Base-by-base conservation (phyloP, 1,140 invertebrate species). In the Chrysopa pallens region DNA sequence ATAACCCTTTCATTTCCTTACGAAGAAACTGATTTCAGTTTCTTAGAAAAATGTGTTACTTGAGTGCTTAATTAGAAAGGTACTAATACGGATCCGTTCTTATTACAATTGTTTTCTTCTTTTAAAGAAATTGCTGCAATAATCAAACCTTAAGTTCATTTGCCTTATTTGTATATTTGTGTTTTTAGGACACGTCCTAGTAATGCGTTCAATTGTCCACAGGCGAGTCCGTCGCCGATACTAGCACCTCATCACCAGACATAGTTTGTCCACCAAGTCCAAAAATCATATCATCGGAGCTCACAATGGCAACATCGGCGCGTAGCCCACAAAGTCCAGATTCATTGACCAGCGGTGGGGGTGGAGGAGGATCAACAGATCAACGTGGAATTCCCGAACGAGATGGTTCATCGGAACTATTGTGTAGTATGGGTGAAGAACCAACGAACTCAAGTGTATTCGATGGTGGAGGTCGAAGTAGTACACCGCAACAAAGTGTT, bases 161-260 rank as follows among this genome's bases (percentile, higher is more conserved):
- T 23, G 17, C 17, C 17, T 23, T 23, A 23, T 23, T 23, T 9
- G 12, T 28, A 29, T 7, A 44, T 17, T 40, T 56, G 50, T 57
- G 43, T 49, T 57, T 55, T 51, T 57, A 53, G 55, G 53, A 23
- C 17, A 23, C 17, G 17, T 23, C 17, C 17, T 23, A 23, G 17
- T 23, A 23, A 23, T 23, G 17, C 17, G 17, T 23, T 23, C 17
- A 23, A 2, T 23, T 23, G 17, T 23, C 17, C 66, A 42, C 72
- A 82, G 80, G 79, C 64, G 84, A 86, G 72, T 87, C 84, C 61
- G 78, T 86, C 65, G 83, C 83, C 56, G 86, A 89, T 64, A 85
- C 84, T 55, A 86, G 81, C 64, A 85, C 81, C 55, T 85, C 83
- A 54, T 87, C 84, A 55, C 82, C 83, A 56, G 83, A 86, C 63